Base-by-base conservation (phyloP, 2,113 vertebrate species). In the Tetraodon nigroviridis region DNA sequence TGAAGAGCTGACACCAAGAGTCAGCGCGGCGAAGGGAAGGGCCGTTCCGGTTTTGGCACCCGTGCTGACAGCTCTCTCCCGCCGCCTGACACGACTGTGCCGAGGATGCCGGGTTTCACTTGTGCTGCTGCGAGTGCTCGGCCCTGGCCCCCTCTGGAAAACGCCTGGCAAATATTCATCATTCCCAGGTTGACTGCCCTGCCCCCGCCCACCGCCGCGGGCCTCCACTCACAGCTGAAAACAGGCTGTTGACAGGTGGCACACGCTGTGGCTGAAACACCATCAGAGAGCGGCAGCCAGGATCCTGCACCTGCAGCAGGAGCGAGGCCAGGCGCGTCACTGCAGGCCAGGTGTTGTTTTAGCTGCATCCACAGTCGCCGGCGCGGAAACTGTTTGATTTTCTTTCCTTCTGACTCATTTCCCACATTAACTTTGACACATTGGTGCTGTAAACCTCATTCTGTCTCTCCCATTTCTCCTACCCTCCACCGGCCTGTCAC, bases 1-100 rank as follows among this genome's bases (percentile, higher is more conserved):
- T 82, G 80, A 83, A 78, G 77, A 72, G 78, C 77, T 84, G 83
- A 81, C 83, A 83, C 75, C 60, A 49, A 71, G 81, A 84, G 72
- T 84, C 78, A 78, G 76, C 11, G 53, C 81, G 79, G 68, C 59
- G 71, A 72, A 72, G 61, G 67, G 69, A 71, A 72, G 67, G 67
- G 61, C 42, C 48, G 71, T 60, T 56, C 78, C 75, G 73, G 67
- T 67, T 77, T 64, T 52, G 64, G 63, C 42, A 50, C 69, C 64
- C 62, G 67, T 64, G 21, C 69, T 81, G 83, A 84, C 79, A 82
- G 79, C 69, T 76, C 61, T 73, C 72, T 83, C 78, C 81, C 55
- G 71, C 69, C 70, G 75, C 50, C 76, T 84, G 78, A 83, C 80
- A 61, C 47, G 60, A 59, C 78, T 77, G 55, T 76, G 81, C 61